Base-by-base conservation (phyloP, 2,888 invertebrate genomes). In the Andricus curvator region DNA sequence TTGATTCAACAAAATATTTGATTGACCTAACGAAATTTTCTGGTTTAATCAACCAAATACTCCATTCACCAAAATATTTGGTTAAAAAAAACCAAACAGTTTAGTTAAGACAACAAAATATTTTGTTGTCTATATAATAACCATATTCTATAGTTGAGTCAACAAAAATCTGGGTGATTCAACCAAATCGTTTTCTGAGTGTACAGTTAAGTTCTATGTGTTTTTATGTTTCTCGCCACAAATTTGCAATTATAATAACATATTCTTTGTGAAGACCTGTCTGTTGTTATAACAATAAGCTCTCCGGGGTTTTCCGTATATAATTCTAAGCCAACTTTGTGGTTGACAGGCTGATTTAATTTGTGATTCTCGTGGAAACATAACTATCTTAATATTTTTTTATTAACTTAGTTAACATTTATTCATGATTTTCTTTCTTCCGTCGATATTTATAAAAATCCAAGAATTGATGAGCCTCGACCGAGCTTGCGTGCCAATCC, bases 401-500 rank as follows among this genome's bases (percentile, higher is more conserved):
- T 20, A 51, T 20, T 0, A 8, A 56, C 6, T n/a, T n/a, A 20
- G 1, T 20, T 20, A 51, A 20, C 2, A 20, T n/a, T n/a, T n/a
- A 51, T 17, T 6, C 56, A 56, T n/a, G 9, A 9, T 56, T 56
- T 9, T 4, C n/a, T n/a, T n/a, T 56, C 20, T 2, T 56, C n/a
- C 56, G 4, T 48, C 15, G 15, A 29, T 48, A 51, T 70, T 51
- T 25, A 20, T 70, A 9, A 22, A 51, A 70, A 70, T 48, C 48
- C 17, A 44, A 13, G 25, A 29, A 70, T n/a, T 70, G 62, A 62
- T 62, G 62, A 62, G 56, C 9, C 37, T 37, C n/a, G 9, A 56
- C 41, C 8, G 25, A 68, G 25, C 51, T 70, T 70, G 48, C 51
- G 29, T 51, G 70, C 70, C 29, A 51, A 70, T 29, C 20, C 20